These are phyloP conservation scores for Drosophila paramelanica DNA, from an alignment of 2,888 invertebrate genomes.

Conservation along the genomic window DNA sequence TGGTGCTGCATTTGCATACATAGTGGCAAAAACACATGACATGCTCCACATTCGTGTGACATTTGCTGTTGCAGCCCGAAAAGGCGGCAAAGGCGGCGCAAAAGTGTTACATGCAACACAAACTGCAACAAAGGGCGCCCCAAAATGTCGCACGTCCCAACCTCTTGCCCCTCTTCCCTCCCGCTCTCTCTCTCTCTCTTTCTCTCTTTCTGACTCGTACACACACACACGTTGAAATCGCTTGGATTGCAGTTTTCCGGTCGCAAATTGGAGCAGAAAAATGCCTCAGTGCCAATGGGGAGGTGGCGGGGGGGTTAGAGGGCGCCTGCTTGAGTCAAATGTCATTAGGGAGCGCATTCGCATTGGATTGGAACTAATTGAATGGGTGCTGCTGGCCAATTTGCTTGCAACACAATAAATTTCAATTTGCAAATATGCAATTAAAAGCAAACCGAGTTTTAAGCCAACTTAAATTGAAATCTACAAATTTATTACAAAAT, in stretches of 20 bases:
- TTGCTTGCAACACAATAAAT: slow-evolving; percentile 26
- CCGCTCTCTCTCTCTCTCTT: background rate
- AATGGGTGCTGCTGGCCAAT: slow-evolving; percentile 38
- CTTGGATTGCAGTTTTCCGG: slow-evolving; percentile 50
- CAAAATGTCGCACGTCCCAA: slow-evolving; percentile 33
- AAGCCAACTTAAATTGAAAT: background rate
- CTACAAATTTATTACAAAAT: no score
- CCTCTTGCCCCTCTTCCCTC: no score
- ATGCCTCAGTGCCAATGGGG: background rate
- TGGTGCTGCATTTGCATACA: slow-evolving; percentile 61
- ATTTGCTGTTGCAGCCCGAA: slow-evolving; percentile 45
- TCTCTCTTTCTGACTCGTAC: no score
- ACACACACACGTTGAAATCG: slow-evolving; percentile 8
- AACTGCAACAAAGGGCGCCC: slow-evolving; percentile 21
- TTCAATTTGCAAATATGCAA: slow-evolving; percentile 49
- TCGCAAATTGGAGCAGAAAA: slow-evolving; percentile 37
- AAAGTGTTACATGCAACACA: slow-evolving; percentile 66
- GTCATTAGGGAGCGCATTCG: slow-evolving; percentile 49
- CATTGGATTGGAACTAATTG: slow-evolving; percentile 55
- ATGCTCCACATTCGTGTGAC: slow-evolving; percentile 75
- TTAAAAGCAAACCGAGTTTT: slow-evolving; percentile 24
- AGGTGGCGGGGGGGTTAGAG: background rate
- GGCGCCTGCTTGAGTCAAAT: slow-evolving; percentile 28
- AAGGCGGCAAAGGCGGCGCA: slow-evolving; percentile 3
- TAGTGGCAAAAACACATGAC: slow-evolving; percentile 61